Conservation (phyloP, 35 echinoderm and acorn worm genomes). For the Apostichopus parvimensis region DNA sequence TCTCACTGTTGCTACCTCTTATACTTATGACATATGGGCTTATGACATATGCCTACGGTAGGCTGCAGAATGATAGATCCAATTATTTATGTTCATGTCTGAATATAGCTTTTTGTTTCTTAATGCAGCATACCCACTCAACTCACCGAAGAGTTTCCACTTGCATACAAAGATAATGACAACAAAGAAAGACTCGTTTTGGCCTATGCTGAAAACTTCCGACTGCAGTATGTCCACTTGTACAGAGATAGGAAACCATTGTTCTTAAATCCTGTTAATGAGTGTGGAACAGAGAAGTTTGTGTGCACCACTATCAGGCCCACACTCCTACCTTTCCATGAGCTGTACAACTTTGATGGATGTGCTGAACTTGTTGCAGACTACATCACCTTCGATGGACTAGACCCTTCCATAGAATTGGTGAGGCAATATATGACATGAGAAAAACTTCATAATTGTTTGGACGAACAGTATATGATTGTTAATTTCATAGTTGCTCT, state of each 20-base stretch:
- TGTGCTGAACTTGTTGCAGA: slow-evolving; percentile 93
- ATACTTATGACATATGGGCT: too few species aligned
- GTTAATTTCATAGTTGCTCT: too few species aligned
- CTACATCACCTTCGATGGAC: slow-evolving; percentile 86
- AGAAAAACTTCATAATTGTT: too few species aligned
- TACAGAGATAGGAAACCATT: slow-evolving; percentile 95
- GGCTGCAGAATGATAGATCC: too few species aligned
- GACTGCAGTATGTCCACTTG: slow-evolving; percentile 94
- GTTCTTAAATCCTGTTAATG: slow-evolving; percentile 77
- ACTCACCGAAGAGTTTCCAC: slow-evolving; percentile 59
- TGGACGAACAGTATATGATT: too few species aligned
- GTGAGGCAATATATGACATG: slow-evolving; percentile 48
- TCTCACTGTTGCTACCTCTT: too few species aligned
- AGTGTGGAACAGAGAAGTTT: slow-evolving; percentile 94
- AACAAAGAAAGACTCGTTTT: slow-evolving; percentile 89
- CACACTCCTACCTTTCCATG: slow-evolving; percentile 79
- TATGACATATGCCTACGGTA: too few species aligned
- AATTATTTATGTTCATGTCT: too few species aligned
- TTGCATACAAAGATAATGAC: slow-evolving; percentile 87
- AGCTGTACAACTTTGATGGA: slow-evolving; percentile 91
- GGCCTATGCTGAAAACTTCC: slow-evolving; percentile 95
- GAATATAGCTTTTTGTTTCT: not conserved
- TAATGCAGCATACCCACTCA: slow-evolving; percentile 24
- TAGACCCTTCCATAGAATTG: slow-evolving; percentile 81
- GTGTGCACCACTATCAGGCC: slow-evolving; percentile 93